These are phyloP conservation scores for Habrosyne pyritoides DNA, from an alignment of 2,888 invertebrate species.

Conservation along the genomic window DNA sequence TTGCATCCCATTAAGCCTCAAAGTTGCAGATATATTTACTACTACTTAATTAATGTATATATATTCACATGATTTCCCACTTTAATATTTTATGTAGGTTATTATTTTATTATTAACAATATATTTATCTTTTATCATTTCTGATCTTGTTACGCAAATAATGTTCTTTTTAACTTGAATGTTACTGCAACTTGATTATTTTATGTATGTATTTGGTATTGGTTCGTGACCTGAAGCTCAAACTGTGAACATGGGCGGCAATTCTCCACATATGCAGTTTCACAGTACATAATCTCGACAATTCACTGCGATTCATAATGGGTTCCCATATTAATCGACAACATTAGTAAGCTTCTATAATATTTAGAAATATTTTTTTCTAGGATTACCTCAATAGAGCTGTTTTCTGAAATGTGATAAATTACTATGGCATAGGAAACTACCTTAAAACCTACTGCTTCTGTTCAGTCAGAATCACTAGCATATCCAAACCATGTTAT, in stretches of 20 bases:
- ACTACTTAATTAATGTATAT: constrained; percentile 17
- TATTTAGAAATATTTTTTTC: not conserved
- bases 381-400: not conserved
- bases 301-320: no score
- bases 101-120: not conserved
- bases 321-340: not conserved
- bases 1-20: constrained; percentile 32
- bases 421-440: no score
- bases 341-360: not conserved
- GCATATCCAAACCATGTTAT: no score
- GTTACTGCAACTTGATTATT: not conserved
- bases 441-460: no score
- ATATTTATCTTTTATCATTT: constrained; percentile 11
- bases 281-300: not conserved
- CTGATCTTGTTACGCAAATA: constrained; percentile 10
- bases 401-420: no score
- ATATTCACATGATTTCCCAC: constrained; percentile 19
- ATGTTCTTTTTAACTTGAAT: not conserved
- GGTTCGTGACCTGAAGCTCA: not conserved
- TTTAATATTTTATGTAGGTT: constrained; percentile 5
- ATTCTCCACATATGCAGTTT: not conserved
- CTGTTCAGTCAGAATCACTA: not conserved
- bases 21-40: constrained; percentile 27
- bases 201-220: not conserved
- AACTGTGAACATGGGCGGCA: not conserved